Evolutionary conservation across 2,888 invertebrate genomes (phyloP), one percentile per base, ranked within the genome.

Genomic region (Ctena decussata): DNA sequence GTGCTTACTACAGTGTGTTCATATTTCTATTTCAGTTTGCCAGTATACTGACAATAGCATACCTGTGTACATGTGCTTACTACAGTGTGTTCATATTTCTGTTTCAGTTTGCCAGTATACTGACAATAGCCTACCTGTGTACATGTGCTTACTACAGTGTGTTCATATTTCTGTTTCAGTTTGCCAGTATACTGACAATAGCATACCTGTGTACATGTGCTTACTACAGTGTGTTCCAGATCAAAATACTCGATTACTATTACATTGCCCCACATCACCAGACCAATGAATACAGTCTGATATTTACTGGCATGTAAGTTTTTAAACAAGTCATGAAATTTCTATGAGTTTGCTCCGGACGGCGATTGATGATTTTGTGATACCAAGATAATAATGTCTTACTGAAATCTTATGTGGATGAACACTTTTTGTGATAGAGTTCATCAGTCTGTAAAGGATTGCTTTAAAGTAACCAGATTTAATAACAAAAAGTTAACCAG

Each of bases 271-370:
- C 99, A 0, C 98, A 99, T 95, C 99, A 99, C 96, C 98, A 99
- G 96, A 99, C 99, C 11, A 99, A 99, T 95, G 99, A 99, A 95
- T 99, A 99, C 96, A 99, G 99, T 95, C 97, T 99, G 86, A 98
- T 99, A 94, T 99, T 99, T 96, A 98, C 98, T 91, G 99, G 99
- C 80, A 99, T 99, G 99, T 97, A 93, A 96, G 96, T 95, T n/a
- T n/a, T n/a, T n/a, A n/a, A n/a, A n/a, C n/a, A n/a, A n/a, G n/a
- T n/a, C n/a, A n/a, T n/a, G n/a, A n/a, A n/a, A n/a, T n/a, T n/a
- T n/a, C n/a, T n/a, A n/a, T n/a, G n/a, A n/a, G n/a, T n/a, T n/a
- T n/a, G n/a, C n/a, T n/a, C n/a, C n/a, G n/a, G n/a, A n/a, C n/a
- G n/a, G n/a, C n/a, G n/a, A n/a, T n/a, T n/a, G n/a, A n/a, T n/a